These are phyloP conservation scores for Hiodon tergisus DNA, from an alignment of 2,113 vertebrate genomes.

Conservation along the genomic window DNA sequence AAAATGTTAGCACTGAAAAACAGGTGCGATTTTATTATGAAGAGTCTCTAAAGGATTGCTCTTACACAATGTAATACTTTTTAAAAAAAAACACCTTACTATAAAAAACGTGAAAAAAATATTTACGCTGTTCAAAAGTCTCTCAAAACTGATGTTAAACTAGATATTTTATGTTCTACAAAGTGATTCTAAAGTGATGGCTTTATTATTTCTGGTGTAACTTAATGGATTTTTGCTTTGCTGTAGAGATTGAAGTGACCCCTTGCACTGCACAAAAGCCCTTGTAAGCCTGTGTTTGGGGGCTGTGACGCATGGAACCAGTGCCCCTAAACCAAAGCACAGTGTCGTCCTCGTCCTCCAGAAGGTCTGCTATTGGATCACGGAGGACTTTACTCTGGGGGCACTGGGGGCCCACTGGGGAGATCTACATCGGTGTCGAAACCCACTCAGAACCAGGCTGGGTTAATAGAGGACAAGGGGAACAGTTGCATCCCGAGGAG, in stretches of 20 bases:
- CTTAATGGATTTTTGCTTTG: not conserved
- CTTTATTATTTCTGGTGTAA: not conserved
- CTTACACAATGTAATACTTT: too few relatives aligned
- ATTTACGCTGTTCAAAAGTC: not conserved
- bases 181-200: not conserved
- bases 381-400: constrained; percentile 30
- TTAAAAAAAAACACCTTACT: too few relatives aligned
- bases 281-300: not conserved
- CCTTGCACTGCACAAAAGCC: not conserved
- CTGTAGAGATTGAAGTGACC: not conserved
- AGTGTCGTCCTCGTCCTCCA: constrained; percentile 30
- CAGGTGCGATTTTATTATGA: not conserved
- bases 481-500: too few relatives aligned
- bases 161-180: not conserved
- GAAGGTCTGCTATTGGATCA: constrained; percentile 34
- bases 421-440: too few relatives aligned
- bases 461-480: too few relatives aligned
- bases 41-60: not conserved
- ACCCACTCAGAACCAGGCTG: too few relatives aligned
- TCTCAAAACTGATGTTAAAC: not conserved
- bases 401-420: not conserved
- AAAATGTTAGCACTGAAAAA: not conserved
- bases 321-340: not conserved
- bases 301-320: not conserved
- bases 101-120: too few relatives aligned